Conservation (phyloP, 2,797 vertebrate genomes). For the Arvicola amphibius region DNA sequence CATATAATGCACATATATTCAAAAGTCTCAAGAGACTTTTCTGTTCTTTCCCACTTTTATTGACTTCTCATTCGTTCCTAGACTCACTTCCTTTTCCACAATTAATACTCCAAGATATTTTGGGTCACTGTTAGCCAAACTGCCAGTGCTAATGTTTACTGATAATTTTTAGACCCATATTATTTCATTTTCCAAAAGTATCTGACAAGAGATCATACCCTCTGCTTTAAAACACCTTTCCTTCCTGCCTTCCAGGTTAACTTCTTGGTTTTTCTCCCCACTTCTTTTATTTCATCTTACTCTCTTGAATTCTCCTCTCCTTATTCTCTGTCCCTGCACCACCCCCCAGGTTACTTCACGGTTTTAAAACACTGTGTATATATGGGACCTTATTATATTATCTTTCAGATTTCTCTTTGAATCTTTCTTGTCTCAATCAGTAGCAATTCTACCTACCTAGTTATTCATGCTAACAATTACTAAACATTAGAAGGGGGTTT, state of each 20-base stretch:
- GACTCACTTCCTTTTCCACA: not conserved
- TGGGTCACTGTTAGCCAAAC: not conserved
- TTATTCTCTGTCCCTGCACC: not conserved
- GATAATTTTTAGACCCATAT: constrained; percentile 16
- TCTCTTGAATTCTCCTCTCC: constrained; percentile 25
- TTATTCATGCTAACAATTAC: constrained; percentile 39
- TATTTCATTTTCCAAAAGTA: constrained; percentile 31
- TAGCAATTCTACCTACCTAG: constrained; percentile 40
- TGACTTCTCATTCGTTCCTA: constrained; percentile 21
- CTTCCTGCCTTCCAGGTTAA: constrained; percentile 45
- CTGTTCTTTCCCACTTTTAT: not conserved
- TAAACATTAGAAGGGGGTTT: not conserved
- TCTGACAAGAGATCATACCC: not conserved
- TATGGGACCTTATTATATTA: not conserved
- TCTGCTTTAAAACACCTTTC: constrained; percentile 43
- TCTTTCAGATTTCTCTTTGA: constrained; percentile 7
- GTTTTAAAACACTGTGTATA: constrained; percentile 63
- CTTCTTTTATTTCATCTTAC: constrained; percentile 43
- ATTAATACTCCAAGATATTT: not conserved
- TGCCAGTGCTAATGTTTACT: not conserved
- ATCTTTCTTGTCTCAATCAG: constrained; percentile 43
- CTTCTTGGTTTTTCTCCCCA: constrained; percentile 46
- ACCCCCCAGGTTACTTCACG: constrained; percentile 23
- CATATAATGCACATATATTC: not conserved
- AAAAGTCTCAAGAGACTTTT: constrained; percentile 9